phyloP scores from a whole-genome alignment of 2,888 invertebrate species.

The Tipula helvola region DNA sequence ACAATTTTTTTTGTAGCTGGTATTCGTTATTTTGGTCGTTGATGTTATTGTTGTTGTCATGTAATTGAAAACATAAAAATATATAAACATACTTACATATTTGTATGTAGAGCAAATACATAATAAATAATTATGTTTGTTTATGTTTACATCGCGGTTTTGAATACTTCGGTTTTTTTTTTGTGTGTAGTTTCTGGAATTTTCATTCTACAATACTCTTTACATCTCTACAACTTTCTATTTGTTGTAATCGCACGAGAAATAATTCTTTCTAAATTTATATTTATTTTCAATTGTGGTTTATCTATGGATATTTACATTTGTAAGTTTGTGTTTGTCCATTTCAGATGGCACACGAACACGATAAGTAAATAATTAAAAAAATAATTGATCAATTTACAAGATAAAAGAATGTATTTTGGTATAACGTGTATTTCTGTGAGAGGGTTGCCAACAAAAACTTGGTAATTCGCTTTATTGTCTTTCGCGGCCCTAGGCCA shows the following conservation, averaged over 20 bases:
- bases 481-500: too few relatives aligned
- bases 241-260: background rate
- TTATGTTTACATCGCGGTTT: background rate
- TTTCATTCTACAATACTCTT: background rate
- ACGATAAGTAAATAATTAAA: background rate
- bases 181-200: background rate
- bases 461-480: too few relatives aligned
- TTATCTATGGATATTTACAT: background rate
- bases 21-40: background rate
- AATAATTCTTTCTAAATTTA: background rate
- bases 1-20: background rate
- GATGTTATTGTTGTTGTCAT: background rate
- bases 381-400: too few relatives aligned
- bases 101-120: background rate
- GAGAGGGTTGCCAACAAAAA: too few relatives aligned
- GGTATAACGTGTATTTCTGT: too few relatives aligned
- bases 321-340: background rate
- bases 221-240: background rate
- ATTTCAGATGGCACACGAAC: background rate
- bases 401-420: too few relatives aligned
- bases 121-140: background rate
- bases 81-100: background rate
- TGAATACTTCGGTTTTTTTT: background rate
- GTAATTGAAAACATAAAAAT: background rate
- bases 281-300: background rate